These are phyloP conservation scores for Chelon auratus DNA, from an alignment of 2,797 vertebrate genomes.

Conservation along the genomic window DNA sequence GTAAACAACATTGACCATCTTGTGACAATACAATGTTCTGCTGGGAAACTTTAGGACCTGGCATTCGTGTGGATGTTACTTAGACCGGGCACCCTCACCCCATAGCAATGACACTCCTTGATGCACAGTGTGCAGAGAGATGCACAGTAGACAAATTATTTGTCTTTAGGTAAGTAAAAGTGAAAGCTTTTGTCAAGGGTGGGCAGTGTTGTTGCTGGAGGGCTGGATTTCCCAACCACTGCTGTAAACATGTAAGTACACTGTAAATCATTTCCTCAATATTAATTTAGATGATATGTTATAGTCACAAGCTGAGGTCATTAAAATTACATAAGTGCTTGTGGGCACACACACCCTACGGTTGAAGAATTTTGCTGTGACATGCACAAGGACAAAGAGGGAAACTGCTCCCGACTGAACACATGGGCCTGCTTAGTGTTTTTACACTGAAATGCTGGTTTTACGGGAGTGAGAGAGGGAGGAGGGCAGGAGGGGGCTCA, in stretches of 20 bases:
- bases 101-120: too few relatives aligned
- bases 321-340: not conserved
- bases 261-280: not conserved
- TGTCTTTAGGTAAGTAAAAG: not conserved
- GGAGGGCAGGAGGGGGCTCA: not conserved
- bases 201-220: not conserved
- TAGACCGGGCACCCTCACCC: too few relatives aligned
- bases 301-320: not conserved
- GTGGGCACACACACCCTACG: not conserved
- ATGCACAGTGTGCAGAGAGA: too few relatives aligned
- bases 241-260: not conserved
- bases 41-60: too few relatives aligned
- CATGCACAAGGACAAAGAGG: constrained; percentile 11
- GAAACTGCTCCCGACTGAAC: constrained; percentile 20
- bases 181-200: not conserved
- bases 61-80: too few relatives aligned
- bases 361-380: constrained; percentile 3
- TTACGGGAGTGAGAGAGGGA: constrained; percentile 49
- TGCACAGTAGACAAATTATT: not conserved
- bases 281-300: not conserved
- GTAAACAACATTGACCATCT: too few relatives aligned
- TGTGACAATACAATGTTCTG: too few relatives aligned
- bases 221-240: not conserved
- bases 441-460: constrained; percentile 39
- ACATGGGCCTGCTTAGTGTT: constrained; percentile 47